These are phyloP conservation scores for Rhinoraja longicauda DNA, from an alignment of 2,797 vertebrate genomes.

Conservation along the genomic window DNA sequence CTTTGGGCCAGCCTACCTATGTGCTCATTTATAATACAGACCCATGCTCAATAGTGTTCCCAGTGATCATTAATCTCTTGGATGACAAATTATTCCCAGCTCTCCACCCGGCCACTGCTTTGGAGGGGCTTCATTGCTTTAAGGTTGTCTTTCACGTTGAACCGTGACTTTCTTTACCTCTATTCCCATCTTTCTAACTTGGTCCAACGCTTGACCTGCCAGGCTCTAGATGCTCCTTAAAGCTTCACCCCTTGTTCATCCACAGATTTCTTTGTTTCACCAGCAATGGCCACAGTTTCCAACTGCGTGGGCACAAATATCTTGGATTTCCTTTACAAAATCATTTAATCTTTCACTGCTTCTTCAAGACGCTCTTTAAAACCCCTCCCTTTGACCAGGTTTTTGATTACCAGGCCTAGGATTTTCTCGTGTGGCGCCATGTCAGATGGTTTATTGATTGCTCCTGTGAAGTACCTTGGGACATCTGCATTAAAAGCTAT, in stretches of 20 bases:
- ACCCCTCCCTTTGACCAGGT: not conserved
- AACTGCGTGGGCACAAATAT: not conserved
- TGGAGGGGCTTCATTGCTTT: not conserved
- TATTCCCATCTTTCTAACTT: not conserved
- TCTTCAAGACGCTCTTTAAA: not conserved
- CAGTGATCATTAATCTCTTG: not conserved
- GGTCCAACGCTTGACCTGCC: not conserved
- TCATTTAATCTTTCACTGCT: not conserved
- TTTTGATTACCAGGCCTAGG: not conserved
- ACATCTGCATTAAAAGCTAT: not conserved
- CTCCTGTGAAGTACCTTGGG: not conserved
- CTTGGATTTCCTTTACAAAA: not conserved
- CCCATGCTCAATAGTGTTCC: not conserved
- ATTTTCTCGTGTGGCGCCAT: not conserved
- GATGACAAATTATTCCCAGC: not conserved
- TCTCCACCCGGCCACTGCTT: not conserved
- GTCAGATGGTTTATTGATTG: not conserved
- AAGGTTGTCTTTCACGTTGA: not conserved
- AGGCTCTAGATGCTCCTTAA: not conserved
- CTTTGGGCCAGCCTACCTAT: not conserved
- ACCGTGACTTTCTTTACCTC: not conserved
- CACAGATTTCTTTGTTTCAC: not conserved
- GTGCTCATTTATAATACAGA: constrained; percentile 20
- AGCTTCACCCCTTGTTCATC: not conserved
- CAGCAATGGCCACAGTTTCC: no score